Percentiles rank a stretch among this genome's conserved stretches.
Evolutionary conservation across 1,140 invertebrate species (phyloP).

Genomic region (Penaeus vannamei): DNA sequence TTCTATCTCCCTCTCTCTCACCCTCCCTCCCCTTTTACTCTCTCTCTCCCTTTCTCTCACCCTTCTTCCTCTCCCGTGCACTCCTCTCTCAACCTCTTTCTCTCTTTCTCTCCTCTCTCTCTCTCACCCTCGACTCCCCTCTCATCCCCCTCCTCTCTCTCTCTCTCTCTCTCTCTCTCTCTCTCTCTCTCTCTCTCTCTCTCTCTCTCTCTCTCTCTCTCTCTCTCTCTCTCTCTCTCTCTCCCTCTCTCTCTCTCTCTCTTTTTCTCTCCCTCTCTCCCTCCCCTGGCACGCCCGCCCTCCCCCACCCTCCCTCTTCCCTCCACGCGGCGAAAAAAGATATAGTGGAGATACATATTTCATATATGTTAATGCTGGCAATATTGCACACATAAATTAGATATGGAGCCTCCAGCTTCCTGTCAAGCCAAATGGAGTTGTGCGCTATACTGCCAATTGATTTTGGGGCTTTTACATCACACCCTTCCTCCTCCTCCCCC

Average conservation of each 20-base stretch:
- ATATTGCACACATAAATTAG: slow-evolving; percentile 65
- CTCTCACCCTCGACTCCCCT: not conserved
- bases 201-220: not conserved
- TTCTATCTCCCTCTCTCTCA: no score
- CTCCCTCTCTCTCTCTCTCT: no score
- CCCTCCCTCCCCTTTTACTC: not conserved
- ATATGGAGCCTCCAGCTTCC: slow-evolving; percentile 49
- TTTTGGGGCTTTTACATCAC: slow-evolving; percentile 12
- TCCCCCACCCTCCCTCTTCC: not conserved
- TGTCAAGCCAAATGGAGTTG: slow-evolving; percentile 60
- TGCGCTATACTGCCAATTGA: slow-evolving; percentile 55
- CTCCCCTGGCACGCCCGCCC: no score
- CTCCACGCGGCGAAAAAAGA: not conserved
- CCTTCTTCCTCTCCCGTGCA: not conserved
- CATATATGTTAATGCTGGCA: slow-evolving; percentile 60
- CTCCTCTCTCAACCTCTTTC: not conserved
- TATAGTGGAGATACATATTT: slow-evolving; percentile 54
- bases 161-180: no score
- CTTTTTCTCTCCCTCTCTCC: no score
- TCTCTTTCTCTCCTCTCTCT: not conserved
- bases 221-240: no score
- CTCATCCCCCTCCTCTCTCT: not conserved
- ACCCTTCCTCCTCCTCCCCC: slow-evolving; percentile 12
- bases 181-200: not conserved
- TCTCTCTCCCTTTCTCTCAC: not conserved